Base-by-base conservation (phyloP, 2,888 invertebrate species). In the Pimpla rufipes region DNA sequence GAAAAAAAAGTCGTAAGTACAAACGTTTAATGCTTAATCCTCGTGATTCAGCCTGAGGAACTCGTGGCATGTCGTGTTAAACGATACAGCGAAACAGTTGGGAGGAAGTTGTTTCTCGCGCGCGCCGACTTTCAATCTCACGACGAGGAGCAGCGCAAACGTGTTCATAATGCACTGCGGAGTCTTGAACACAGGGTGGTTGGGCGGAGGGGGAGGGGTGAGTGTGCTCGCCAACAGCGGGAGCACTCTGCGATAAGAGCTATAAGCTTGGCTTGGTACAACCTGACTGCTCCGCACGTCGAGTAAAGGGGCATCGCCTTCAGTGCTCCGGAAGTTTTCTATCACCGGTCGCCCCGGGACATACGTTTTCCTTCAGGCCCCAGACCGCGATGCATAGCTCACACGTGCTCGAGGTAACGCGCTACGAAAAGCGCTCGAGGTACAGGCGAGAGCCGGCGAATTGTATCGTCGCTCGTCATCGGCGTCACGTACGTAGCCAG, bases 321-420 rank as follows among this genome's bases (percentile, higher is more conserved):
- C 77, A 16, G 64, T 35, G 42, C 70, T 76, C 70, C 81, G 76
- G 75, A 81, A 81, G 76, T 81, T 81, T 66, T 76, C 76, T 70
- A 71, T 81, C 70, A 76, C 62, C 76, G 62, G 52, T 50, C 40
- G 70, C 55, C 42, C 11, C 16, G 55, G 23, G 70, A 71, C 37
- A 71, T 71, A 42, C 70, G 64, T 55, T 70, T 45, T 47, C 47
- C 67, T 52, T 52, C 29, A 37, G 67, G 16, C 29, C 50, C 8
- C 37, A 16, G 16, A 37, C 16, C 16, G 2, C 37, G 59, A n/a
- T 62, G 35, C 59, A 62, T 37, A 59, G 40, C 29, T 50, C 29
- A 75, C 75, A 52, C 74, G 75, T 80, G 37, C 45, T 64, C 18
- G 2, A 55, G 42, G 3, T 29, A 2, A n/a, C 35, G 42, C 64